Evolutionary conservation across 2,113 vertebrate species (phyloP).

Genomic region (Phyllostomus discolor): DNA sequence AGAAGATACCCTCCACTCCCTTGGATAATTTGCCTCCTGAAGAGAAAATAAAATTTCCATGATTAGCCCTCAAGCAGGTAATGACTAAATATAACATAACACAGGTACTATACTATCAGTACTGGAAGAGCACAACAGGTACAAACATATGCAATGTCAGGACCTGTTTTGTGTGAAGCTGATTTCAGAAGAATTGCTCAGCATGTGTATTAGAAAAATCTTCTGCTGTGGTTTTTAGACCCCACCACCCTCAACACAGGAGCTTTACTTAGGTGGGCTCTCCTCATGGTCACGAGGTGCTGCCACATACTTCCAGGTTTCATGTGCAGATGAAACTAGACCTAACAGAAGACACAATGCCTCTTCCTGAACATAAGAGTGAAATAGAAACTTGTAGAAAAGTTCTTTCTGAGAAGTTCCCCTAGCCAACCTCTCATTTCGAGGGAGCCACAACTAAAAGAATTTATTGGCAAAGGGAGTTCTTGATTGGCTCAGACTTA

Average conservation of each 20-base stretch:
- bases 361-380: neutral
- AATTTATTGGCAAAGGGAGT: neutral
- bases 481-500: neutral
- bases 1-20: neutral
- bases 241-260: neutral
- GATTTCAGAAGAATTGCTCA: neutral
- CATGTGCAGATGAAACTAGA: neutral
- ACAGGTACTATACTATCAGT: neutral
- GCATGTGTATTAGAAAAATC: neutral
- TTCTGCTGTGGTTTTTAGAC: neutral
- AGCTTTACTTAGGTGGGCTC: no score
- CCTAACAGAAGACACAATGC: neutral
- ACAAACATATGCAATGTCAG: rapidly evolving
- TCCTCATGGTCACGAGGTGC: neutral
- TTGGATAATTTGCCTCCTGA: neutral
- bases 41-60: neutral
- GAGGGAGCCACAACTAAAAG: neutral
- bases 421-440: neutral
- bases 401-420: neutral
- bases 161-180: neutral
- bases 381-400: neutral
- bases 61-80: neutral
- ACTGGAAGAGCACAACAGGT: neutral
- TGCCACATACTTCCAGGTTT: neutral
- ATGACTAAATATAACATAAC: neutral